A percentile compares a stretch with the other conserved stretches of the same genome.
Conservation (phyloP, 2,888 invertebrate genomes). For the Erynnis tages region DNA sequence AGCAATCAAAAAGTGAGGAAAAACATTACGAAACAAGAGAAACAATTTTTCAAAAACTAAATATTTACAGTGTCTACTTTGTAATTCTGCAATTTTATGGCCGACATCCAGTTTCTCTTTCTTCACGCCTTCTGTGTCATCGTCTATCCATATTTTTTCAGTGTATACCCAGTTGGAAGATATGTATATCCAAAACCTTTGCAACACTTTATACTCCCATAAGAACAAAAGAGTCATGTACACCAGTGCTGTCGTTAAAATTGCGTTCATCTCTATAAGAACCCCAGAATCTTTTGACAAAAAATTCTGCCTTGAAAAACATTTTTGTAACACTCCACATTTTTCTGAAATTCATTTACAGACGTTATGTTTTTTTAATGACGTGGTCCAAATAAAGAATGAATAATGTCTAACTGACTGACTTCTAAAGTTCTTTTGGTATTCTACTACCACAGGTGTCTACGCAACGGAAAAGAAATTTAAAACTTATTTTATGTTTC, state of each 20-base stretch:
- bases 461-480: too few relatives aligned
- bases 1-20: too few relatives aligned
- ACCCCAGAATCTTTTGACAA: constrained; percentile 46
- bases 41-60: neutral
- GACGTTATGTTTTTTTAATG: too few relatives aligned
- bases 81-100: constrained; percentile 42
- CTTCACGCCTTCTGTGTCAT: constrained; percentile 37
- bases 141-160: constrained; percentile 20
- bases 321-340: constrained; percentile 64
- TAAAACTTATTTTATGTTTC: too few relatives aligned
- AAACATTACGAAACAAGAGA: neutral
- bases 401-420: too few relatives aligned
- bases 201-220: constrained; percentile 55
- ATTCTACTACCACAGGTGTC: too few relatives aligned
- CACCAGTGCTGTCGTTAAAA: constrained; percentile 42
- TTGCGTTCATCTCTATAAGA: constrained; percentile 48
- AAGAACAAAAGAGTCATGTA: constrained; percentile 48
- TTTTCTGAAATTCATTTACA: constrained; percentile 43
- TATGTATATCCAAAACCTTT: constrained; percentile 38
- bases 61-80: constrained; percentile 37
- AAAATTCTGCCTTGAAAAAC: constrained; percentile 53
- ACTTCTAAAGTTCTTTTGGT: too few relatives aligned
- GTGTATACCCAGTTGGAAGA: constrained; percentile 32
- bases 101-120: constrained; percentile 46
- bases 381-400: too few relatives aligned